Conservation (phyloP, 2,113 vertebrate species). For the Brachypteracias leptosomus region DNA sequence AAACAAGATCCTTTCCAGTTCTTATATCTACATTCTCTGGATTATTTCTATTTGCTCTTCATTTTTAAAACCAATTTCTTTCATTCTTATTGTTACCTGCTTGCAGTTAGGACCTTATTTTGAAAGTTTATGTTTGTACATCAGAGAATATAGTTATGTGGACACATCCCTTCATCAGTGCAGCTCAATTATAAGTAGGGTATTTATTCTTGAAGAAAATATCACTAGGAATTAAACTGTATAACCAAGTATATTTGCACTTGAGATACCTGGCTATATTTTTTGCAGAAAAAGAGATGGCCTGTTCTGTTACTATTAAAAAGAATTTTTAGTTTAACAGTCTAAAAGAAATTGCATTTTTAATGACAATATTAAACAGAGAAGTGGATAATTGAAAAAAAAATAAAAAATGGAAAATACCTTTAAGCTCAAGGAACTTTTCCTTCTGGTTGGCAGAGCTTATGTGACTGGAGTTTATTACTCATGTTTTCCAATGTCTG, state of each 20-base stretch:
- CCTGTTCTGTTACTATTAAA: not conserved
- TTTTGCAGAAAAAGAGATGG: not conserved
- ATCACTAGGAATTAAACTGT: not conserved
- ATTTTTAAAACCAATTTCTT: not conserved
- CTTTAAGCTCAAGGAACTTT: not conserved
- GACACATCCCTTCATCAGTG: not conserved
- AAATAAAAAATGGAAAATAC: not conserved
- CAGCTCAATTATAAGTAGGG: not conserved
- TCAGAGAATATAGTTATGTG: not conserved
- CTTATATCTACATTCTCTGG: not conserved
- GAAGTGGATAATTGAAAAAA: not conserved
- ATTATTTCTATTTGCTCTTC: not conserved
- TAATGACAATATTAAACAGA: not conserved
- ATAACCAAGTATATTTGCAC: not conserved
- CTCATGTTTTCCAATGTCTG: not conserved
- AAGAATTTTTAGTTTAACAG: not conserved
- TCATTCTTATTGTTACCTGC: not conserved
- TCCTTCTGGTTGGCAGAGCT: not conserved
- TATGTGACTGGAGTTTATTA: not conserved
- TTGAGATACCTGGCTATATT: not conserved
- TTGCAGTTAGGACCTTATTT: not conserved
- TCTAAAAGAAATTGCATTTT: not conserved
- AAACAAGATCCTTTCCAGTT: not conserved
- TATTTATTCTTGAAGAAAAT: not conserved
- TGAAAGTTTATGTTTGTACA: not conserved